Evolutionary conservation across 64 coral and sea anemone species (phyloP), one percentile per base, ranked within the genome.

Genomic region (Anthopleura sola): DNA sequence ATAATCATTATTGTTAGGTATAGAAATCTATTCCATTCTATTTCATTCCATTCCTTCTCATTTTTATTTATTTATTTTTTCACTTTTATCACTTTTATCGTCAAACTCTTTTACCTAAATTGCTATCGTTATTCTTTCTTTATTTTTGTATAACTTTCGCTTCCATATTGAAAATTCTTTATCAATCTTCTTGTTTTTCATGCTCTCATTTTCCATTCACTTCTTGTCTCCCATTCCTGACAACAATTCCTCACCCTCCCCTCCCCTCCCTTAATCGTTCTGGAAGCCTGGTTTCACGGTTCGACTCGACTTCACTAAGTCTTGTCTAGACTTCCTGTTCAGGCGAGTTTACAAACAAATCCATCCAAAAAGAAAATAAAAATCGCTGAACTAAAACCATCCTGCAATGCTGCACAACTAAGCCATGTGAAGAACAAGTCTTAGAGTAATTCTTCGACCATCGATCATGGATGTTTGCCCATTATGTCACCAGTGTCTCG

Each of bases 401-500:
- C 10, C 66, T 71, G 28, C 26, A 71, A 15, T 20, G 16, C 26
- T 71, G 2, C 28, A 71, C 29, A 34, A 71, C 29, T 16, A 71
- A 71, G 34, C 66, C 66, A 71, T 71, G 66, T 71, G 66, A 71
- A 71, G 28, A 28, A 32, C 29, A 34, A 71, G 28, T 34, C n/a
- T 28, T 34, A 15, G 29, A 71, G 29, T 71, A 20, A 71, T 32
- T 16, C 23, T 11, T 71, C 28, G 2, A 20, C 58, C 58, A 71
- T 71, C 8, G 26, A 34, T 34, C 21, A 62, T 62, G 58, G 20
- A 71, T 60, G 37, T 77, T 5, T 94, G 93, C 21, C 93, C 88
- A 15, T 68, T 94, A 40, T 94, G 93, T 33, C 68, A 87, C 49
- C 49, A 81, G 76, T 54, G 83, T 55, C 55, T 94, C 77, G 74